Conservation (phyloP, 2,888 invertebrate species). For the Lithodes maja region DNA sequence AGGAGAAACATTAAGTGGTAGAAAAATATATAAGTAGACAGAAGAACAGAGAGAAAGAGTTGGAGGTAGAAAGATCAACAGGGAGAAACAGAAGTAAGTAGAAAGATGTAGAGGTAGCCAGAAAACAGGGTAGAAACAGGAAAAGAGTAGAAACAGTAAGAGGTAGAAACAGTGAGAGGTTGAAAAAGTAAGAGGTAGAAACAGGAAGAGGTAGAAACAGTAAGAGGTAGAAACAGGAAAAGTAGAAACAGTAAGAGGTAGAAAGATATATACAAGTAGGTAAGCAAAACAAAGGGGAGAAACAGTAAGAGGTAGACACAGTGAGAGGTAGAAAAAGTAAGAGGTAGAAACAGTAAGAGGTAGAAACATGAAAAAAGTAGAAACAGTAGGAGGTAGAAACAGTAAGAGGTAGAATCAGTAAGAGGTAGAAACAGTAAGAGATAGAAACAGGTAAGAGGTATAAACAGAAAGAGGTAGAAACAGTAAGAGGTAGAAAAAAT, state of each 20-base stretch:
- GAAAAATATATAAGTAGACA: background rate
- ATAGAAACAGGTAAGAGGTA: background rate
- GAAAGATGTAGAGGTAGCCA: background rate
- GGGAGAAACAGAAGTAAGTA: background rate
- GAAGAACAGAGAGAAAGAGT: too few relatives aligned
- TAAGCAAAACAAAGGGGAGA: background rate
- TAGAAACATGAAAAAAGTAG: background rate
- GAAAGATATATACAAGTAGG: background rate
- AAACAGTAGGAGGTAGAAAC: background rate
- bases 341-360: background rate
- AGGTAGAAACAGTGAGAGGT: background rate
- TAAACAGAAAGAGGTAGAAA: background rate
- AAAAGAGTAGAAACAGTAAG: background rate
- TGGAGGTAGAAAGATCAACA: too few relatives aligned
- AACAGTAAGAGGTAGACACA: background rate
- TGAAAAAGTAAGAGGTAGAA: background rate
- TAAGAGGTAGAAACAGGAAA: background rate
- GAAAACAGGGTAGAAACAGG: background rate
- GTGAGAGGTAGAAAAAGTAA: background rate
- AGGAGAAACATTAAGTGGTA: too few relatives aligned
- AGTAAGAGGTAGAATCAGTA: background rate
- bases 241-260: background rate
- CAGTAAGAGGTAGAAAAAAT: too few relatives aligned
- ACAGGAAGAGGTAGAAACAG: background rate
- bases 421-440: background rate